phyloP scores from a whole-genome alignment of 2,888 invertebrate species.

The Caenorhabditis sp. region DNA sequence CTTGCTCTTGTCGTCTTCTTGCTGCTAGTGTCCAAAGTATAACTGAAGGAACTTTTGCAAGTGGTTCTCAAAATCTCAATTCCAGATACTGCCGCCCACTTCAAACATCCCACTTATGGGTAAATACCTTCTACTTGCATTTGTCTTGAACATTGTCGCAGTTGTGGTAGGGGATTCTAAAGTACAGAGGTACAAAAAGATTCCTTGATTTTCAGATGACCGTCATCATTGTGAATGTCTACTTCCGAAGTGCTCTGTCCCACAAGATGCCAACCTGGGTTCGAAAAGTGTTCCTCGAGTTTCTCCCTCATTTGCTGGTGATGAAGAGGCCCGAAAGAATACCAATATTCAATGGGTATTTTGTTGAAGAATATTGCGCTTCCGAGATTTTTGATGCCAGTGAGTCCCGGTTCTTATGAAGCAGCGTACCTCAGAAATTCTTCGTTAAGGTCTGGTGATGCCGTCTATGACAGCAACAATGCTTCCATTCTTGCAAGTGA shows the following conservation, averaged over 20 bases:
- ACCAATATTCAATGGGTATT: slow-evolving; percentile 78
- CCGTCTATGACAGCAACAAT: slow-evolving; percentile 82
- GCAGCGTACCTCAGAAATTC: too few relatives aligned
- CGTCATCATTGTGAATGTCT: slow-evolving; percentile 89
- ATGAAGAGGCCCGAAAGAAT: slow-evolving; percentile 91
- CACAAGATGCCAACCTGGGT: slow-evolving; percentile 99
- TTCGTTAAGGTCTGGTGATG: slow-evolving; percentile 75
- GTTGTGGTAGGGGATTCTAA: slow-evolving; percentile 89
- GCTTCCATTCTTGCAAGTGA: slow-evolving; percentile 79
- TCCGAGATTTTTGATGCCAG: slow-evolving; percentile 81
- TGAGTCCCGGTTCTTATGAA: slow-evolving; percentile 52
- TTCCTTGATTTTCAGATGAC: slow-evolving; percentile 71
- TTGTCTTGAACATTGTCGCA: slow-evolving; percentile 98
- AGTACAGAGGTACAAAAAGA: background rate
- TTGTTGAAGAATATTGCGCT: slow-evolving; percentile 81
- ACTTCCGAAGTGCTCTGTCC: slow-evolving; percentile 97
- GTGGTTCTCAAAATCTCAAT: slow-evolving; percentile 7
- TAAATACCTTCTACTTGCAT: slow-evolving; percentile 98
- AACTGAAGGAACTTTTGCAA: background rate
- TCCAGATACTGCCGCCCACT: slow-evolving; percentile 94
- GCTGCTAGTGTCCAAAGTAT: slow-evolving; percentile 92
- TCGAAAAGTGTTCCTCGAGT: slow-evolving; percentile 92
- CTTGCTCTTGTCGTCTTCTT: slow-evolving; percentile 99
- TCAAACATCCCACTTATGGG: slow-evolving; percentile 98
- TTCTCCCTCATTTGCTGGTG: slow-evolving; percentile 87